Conservation (phyloP, 1,140 invertebrate species). For the Drosophila biarmipes region DNA sequence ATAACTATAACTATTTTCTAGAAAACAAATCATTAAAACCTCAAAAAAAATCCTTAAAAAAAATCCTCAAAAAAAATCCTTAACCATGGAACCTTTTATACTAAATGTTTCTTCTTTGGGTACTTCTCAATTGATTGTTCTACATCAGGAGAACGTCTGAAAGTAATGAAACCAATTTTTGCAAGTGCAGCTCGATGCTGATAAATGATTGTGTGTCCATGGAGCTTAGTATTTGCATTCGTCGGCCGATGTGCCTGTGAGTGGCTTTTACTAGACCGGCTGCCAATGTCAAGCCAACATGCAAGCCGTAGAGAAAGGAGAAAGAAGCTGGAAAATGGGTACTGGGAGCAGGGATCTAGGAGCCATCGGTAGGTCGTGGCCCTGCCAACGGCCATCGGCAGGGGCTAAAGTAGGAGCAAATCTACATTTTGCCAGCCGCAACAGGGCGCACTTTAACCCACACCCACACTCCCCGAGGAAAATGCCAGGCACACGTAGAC, state of each 20-base stretch:
- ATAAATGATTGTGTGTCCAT: slow-evolving; percentile 75
- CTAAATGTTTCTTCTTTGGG: no score
- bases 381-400: slow-evolving; percentile 27
- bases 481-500: slow-evolving; percentile 65
- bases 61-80: no score
- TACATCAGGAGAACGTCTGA: no score
- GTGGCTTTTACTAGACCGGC: slow-evolving; percentile 70
- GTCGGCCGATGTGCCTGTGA: slow-evolving; percentile 38
- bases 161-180: background rate
- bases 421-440: slow-evolving; percentile 76
- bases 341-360: background rate
- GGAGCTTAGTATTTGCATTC: slow-evolving; percentile 71
- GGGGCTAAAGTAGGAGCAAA: slow-evolving; percentile 43
- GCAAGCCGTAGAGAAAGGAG: slow-evolving; percentile 35
- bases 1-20: no score
- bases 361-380: slow-evolving; percentile 12
- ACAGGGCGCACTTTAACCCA: slow-evolving; percentile 72
- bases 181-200: slow-evolving; percentile 41
- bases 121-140: no score
- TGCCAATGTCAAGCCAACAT: slow-evolving; percentile 72
- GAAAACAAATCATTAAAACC: no score
- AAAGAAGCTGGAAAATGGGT: background rate
- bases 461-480: slow-evolving; percentile 8
- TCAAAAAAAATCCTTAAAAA: no score
- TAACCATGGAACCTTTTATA: no score